Conservation (phyloP, 2,113 vertebrate genomes). For the Microtus montanus region DNA sequence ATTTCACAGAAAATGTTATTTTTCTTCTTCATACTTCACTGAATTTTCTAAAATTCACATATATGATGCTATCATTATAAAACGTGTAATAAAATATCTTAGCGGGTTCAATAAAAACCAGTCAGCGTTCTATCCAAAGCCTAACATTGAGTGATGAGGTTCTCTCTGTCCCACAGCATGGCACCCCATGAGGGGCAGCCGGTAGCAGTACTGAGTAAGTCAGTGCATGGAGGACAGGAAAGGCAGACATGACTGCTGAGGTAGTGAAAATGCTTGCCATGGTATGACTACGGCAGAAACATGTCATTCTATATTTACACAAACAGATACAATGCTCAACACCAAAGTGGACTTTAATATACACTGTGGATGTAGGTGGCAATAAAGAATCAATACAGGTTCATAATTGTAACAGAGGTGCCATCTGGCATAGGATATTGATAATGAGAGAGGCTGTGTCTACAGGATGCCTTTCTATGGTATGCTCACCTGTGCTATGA, state of each 20-base stretch:
- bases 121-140: not conserved
- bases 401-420: not conserved
- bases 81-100: constrained; percentile 11
- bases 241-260: not conserved
- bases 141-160: constrained; percentile 26
- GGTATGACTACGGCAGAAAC: not conserved
- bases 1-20: not conserved
- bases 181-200: not conserved
- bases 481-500: not conserved
- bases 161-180: not conserved
- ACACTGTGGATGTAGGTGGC: not conserved
- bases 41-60: constrained; percentile 35
- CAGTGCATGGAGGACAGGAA: not conserved
- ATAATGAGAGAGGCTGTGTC: not conserved
- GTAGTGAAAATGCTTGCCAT: not conserved
- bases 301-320: not conserved
- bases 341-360: not conserved
- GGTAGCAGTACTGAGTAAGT: no score
- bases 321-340: not conserved
- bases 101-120: not conserved
- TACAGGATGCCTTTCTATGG: not conserved
- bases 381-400: not conserved
- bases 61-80: constrained; percentile 8
- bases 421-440: not conserved
- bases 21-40: constrained; percentile 34